Conservation (phyloP, 2,888 invertebrate genomes). For the Rhogogaster chlorosoma region DNA sequence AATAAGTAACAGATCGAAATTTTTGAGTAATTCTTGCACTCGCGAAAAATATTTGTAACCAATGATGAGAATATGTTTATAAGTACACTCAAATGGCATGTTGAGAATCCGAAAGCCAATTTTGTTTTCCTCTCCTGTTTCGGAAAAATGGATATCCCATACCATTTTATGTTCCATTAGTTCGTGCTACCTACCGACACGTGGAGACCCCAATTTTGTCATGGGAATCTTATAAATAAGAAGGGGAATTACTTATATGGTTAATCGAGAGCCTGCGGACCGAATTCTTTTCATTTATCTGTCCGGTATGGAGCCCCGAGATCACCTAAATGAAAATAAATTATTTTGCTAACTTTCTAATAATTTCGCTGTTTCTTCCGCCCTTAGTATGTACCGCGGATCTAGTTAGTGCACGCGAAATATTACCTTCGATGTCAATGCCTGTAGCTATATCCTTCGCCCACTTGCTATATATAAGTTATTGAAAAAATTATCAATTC, state of each 20-base stretch:
- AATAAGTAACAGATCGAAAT: not conserved
- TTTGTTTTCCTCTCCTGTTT: not conserved
- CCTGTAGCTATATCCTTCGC: not conserved
- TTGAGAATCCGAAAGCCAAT: not conserved
- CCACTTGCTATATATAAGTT: not conserved
- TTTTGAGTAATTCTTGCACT: not conserved
- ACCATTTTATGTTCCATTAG: not conserved
- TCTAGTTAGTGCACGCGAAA: not conserved
- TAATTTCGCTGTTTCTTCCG: not conserved
- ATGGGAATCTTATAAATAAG: not conserved
- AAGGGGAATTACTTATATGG: not conserved
- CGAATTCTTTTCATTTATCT: slow-evolving; percentile 1
- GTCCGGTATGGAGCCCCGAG: not conserved
- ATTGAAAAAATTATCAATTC: not conserved
- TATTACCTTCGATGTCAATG: not conserved
- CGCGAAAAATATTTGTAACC: not conserved
- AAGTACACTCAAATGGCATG: not conserved
- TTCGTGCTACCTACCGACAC: not conserved
- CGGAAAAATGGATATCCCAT: not conserved
- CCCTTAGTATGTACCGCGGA: not conserved
- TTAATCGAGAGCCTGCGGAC: not conserved
- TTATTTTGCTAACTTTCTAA: not conserved
- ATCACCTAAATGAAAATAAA: slow-evolving; percentile 13
- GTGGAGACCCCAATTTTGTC: not conserved
- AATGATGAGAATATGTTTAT: not conserved